Base-by-base conservation (phyloP, 35 echinoderm and acorn worm species). In the Amphiura filiformis region DNA sequence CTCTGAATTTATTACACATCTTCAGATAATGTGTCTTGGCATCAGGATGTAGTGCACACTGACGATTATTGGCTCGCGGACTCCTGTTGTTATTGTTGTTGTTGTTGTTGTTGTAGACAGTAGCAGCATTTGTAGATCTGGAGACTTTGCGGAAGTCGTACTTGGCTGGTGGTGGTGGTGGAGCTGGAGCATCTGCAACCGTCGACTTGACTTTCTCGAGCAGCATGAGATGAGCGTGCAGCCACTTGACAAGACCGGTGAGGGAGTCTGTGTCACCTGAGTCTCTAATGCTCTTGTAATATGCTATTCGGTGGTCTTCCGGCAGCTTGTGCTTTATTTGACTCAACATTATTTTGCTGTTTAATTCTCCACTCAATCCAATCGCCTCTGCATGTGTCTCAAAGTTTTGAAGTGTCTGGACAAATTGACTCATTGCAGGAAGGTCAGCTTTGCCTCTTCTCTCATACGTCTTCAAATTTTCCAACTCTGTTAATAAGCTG, bases 1-100 rank as follows among this genome's bases (percentile, higher is more conserved):
- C 36, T 65, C 78, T 90, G 28, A 94, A 94, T 64, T 91, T 94
- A 78, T 90, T 91, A 37, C 92, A 94, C 13, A 77, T 81, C 64
- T 94, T 94, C 34, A 90, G 39, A 65, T 41, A 93, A 44, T 84
- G 91, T 83, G 91, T 52, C 44, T 52, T 52, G 7, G 44, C 44
- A 52, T 20, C 20, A 11, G 44, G 44, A 52, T 52, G 44, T 52
- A 52, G 44, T 52, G 44, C 7, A 52, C 44, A 52, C 44, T 52
- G 7, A 52, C 7, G 7, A 52, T 52, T 52, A 52, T 20, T 20
- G 20, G 44, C 7, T 20, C 44, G 44, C 20, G 44, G 44, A 11
- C 44, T 52, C 20, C 44, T 52, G 44, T 52, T 20, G 20, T 52
- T 52, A 20, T 52, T 11, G 20, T n/a, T n/a, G n/a, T n/a, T n/a